Base-by-base conservation (phyloP, 2,797 vertebrate genomes). In the Sus cebifrons region DNA sequence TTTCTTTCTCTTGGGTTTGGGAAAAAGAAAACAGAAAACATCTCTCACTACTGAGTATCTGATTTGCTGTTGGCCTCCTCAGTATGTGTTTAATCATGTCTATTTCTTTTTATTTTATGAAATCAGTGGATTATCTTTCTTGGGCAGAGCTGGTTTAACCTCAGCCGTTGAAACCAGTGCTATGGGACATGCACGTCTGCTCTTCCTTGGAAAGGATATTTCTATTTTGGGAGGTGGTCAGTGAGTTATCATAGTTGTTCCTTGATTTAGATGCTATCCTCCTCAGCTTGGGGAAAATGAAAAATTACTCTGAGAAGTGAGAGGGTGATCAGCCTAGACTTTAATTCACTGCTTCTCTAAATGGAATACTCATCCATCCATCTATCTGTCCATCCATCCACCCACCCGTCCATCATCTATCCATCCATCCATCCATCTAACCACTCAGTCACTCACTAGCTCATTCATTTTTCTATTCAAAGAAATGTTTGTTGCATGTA, bases 231-330 rank as follows among this genome's bases (percentile, higher is more conserved):
- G 16, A 62, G 27, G 32, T 68, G 60, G n/a, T 17, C 64, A 8
- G 44, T 78, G 82, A 67, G 12, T 56, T 56, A 5, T 32, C 62
- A 56, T 7, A 15, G 11, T 9, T 73, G 1, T 77, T 78, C 27
- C n/a, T 84, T 86, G 54, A 25, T 77, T 84, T 65, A 60, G n/a
- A 36, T 27, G 27, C 5, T 32, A 9, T 74, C 82, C 70, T 44
- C 25, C 21, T 86, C 40, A 88, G 15, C 15, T 73, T 52, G 65
- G 56, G 32, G 29, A 82, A 92, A 94, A 88, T 54, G 65, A 85
- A 73, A 67, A 62, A 32, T 23, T 58, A 60, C 5, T 23, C 58
- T 32, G 9, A 78, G 68, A 81, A 71, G 3, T 44, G 58, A 75
- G 21, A 86, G 17, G 11, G 11, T 58, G 29, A 91, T 25, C 14